These are phyloP conservation scores for Lochmaea crataegi DNA, from an alignment of 2,888 invertebrate species.

Conservation along the genomic window DNA sequence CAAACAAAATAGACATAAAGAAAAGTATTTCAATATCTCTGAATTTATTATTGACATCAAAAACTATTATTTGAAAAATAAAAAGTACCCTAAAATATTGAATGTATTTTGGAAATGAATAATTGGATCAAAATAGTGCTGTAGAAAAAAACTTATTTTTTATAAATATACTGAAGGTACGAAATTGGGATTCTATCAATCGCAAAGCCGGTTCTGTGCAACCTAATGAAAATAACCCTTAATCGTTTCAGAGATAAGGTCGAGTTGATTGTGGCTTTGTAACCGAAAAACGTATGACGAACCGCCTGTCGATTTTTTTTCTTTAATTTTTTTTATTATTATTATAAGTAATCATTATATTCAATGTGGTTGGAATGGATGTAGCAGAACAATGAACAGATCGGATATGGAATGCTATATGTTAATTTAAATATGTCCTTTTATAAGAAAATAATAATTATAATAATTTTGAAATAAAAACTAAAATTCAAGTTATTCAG, in stretches of 20 bases:
- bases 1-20: too few relatives aligned
- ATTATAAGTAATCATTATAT: neutral
- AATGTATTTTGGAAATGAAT: too few relatives aligned
- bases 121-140: too few relatives aligned
- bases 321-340: neutral
- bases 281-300: conserved; percentile 11
- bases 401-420: neutral
- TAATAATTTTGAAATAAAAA: neutral
- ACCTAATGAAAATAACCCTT: conserved; percentile 10
- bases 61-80: too few relatives aligned
- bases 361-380: neutral
- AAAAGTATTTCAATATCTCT: too few relatives aligned
- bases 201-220: conserved; percentile 3
- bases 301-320: conserved; percentile 5
- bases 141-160: too few relatives aligned
- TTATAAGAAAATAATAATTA: neutral
- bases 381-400: conserved; percentile 1
- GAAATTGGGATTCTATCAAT: neutral
- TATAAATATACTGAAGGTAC: too few relatives aligned
- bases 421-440: neutral
- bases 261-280: too few relatives aligned
- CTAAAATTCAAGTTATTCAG: neutral
- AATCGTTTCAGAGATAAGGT: too few relatives aligned
- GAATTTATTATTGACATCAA: too few relatives aligned
- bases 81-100: too few relatives aligned